A percentile compares a stretch with the other conserved stretches of the same genome.
These are phyloP conservation scores for Physocephala rufipes DNA, from an alignment of 2,888 invertebrate genomes.

Conservation along the genomic window DNA sequence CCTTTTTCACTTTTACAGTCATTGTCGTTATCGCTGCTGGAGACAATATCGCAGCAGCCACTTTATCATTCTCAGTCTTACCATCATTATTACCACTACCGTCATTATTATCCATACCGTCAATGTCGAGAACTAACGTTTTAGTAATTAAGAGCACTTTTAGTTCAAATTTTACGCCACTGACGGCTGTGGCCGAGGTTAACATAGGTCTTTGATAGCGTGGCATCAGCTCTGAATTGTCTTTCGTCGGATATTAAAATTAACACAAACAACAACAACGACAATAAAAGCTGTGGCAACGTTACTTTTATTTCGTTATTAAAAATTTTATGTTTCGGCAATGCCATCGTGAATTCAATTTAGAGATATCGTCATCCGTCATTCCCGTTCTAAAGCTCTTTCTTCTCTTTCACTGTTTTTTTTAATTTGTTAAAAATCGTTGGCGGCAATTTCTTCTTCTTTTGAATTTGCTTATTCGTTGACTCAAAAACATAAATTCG, in stretches of 20 bases:
- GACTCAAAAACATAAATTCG: not conserved
- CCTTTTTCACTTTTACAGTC: conserved; percentile 15
- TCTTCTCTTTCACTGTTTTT: not conserved
- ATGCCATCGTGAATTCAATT: conserved; percentile 41
- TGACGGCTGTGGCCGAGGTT: not conserved
- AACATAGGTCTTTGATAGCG: not conserved
- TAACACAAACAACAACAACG: conserved; percentile 40
- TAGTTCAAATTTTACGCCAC: not conserved
- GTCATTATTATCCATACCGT: not conserved
- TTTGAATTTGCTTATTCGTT: conserved; percentile 10
- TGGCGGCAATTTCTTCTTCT: no score
- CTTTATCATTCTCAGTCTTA: not conserved
- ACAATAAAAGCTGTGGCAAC: not conserved
- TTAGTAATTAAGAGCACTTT: not conserved
- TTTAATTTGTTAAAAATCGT: no score
- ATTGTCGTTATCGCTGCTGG: not conserved
- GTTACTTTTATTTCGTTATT: conserved; percentile 47
- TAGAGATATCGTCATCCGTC: conserved; percentile 8
- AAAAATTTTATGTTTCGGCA: conserved; percentile 45
- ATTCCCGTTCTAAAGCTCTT: not conserved
- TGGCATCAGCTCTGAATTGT: conserved; percentile 32
- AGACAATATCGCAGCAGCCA: no score
- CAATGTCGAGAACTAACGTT: no score
- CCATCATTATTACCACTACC: no score
- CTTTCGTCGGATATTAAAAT: conserved; percentile 46